Evolutionary conservation across 2,797 vertebrate species (phyloP).

Genomic region (Telmatherina bonti): DNA sequence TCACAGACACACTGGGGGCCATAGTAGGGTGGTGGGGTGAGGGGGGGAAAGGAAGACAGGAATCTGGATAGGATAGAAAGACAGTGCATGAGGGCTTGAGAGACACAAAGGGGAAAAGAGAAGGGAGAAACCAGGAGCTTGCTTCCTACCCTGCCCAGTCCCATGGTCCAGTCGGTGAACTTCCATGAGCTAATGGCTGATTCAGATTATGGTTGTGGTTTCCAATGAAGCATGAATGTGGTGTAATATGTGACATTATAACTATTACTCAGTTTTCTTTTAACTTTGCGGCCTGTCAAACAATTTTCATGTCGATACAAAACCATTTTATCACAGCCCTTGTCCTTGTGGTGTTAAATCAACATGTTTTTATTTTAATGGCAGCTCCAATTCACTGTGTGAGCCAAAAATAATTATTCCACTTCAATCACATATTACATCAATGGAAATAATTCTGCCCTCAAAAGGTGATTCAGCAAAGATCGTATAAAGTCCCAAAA

Average conservation of each 20-base stretch:
- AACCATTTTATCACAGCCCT: neutral
- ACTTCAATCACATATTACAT: slow-evolving; percentile 21
- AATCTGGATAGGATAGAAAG: slow-evolving; percentile 19
- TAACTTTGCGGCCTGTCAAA: neutral
- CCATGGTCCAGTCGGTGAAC: slow-evolving; percentile 28
- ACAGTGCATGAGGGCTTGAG: slow-evolving; percentile 2
- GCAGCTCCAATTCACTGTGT: neutral
- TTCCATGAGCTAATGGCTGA: slow-evolving; percentile 41
- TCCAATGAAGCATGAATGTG: slow-evolving; percentile 13
- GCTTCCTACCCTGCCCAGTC: slow-evolving; percentile 45
- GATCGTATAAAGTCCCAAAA: too few relatives aligned
- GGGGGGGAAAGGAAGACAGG: neutral
- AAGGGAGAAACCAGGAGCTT: slow-evolving; percentile 31
- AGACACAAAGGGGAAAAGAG: neutral
- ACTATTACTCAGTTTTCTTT: slow-evolving; percentile 17
- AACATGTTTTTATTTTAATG: slow-evolving; percentile 1
- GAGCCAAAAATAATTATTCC: slow-evolving; percentile 5
- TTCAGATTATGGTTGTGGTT: slow-evolving; percentile 32
- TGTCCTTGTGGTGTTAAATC: neutral
- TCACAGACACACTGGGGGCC: slow-evolving; percentile 60
- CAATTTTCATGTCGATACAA: neutral
- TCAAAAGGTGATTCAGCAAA: too few relatives aligned
- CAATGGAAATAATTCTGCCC: neutral
- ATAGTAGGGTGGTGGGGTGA: slow-evolving; percentile 5
- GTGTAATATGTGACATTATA: slow-evolving; percentile 15